phyloP scores from a whole-genome alignment of 2,797 vertebrate genomes.

The Sphenopsis melanotis region DNA sequence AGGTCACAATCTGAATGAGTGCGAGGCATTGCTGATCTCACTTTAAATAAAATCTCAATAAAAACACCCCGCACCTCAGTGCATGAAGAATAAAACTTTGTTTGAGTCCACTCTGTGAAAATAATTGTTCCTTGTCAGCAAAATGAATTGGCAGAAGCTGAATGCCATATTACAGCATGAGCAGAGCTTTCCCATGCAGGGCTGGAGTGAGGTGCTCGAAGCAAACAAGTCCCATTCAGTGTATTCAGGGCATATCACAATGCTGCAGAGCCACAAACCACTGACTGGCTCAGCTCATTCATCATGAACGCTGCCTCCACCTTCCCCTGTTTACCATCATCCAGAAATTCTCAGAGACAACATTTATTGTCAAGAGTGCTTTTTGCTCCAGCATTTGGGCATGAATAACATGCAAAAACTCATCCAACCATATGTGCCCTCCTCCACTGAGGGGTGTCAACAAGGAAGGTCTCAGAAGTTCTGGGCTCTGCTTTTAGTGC shows the following conservation, averaged over 20 bases:
- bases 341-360: neutral
- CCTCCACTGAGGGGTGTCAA: neutral
- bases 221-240: constrained; percentile 29
- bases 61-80: neutral
- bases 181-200: constrained; percentile 44
- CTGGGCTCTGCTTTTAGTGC: neutral
- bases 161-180: neutral
- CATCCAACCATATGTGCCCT: neutral
- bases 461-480: neutral
- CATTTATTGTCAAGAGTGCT: neutral
- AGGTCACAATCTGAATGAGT: neutral
- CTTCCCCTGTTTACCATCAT: neutral
- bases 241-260: constrained; percentile 34
- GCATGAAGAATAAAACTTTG: constrained; percentile 8
- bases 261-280: neutral
- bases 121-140: constrained; percentile 21
- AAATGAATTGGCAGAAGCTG: constrained; percentile 49
- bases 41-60: neutral
- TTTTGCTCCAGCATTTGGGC: neutral
- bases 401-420: neutral
- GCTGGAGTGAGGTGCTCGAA: neutral
- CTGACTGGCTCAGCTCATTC: neutral
- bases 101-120: neutral
- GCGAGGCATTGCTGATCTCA: neutral
- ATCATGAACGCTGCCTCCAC: neutral